phyloP scores from a whole-genome alignment of 2,113 vertebrate genomes.

The Turnix velox region DNA sequence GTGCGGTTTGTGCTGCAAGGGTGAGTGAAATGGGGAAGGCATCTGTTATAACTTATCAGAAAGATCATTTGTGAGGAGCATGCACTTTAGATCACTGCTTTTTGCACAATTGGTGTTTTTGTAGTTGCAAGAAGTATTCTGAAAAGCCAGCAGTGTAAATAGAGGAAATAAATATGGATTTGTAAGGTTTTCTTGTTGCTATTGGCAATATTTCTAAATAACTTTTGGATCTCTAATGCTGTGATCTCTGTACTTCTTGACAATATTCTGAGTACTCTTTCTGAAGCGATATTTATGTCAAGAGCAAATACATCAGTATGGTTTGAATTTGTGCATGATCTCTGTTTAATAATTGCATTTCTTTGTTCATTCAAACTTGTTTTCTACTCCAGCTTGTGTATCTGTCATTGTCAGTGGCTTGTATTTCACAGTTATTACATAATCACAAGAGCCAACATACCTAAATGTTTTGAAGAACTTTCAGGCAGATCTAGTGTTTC shows the following conservation, averaged over 20 bases:
- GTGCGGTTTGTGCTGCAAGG: slow-evolving; percentile 17
- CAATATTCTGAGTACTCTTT: neutral
- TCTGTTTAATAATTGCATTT: slow-evolving; percentile 10
- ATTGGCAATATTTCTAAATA: neutral
- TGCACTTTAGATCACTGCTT: neutral
- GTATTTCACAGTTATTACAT: slow-evolving; percentile 18
- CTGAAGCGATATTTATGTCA: neutral
- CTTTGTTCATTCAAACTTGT: neutral
- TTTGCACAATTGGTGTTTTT: neutral
- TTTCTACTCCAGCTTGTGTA: neutral
- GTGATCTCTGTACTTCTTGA: neutral
- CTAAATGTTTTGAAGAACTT: slow-evolving; percentile 26
- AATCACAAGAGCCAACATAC: neutral
- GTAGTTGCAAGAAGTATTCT: neutral
- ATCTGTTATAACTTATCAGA: slow-evolving; percentile 32
- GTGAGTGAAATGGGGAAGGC: slow-evolving; percentile 9
- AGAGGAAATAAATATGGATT: neutral
- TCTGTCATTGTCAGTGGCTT: neutral
- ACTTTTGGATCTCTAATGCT: neutral
- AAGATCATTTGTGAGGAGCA: neutral
- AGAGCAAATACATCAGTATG: neutral
- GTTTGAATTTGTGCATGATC: neutral
- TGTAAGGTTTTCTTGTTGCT: neutral
- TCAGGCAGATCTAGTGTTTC: slow-evolving; percentile 40
- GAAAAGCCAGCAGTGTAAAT: neutral